Evolutionary conservation across 2,113 vertebrate genomes (phyloP).

Genomic region (Edolisoma coerulescens): DNA sequence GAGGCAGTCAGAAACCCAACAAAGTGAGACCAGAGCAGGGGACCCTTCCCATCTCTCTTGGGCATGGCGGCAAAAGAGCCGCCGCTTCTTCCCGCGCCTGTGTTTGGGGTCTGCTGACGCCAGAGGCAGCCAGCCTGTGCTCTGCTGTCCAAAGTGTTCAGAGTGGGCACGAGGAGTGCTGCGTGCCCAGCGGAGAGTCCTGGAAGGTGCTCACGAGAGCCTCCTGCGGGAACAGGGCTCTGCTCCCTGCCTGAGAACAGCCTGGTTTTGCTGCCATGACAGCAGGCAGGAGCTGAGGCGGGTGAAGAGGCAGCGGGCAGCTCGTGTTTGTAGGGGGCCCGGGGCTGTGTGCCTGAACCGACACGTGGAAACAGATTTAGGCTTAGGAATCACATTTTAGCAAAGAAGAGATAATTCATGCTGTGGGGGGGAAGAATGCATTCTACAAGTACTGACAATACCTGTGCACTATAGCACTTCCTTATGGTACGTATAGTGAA

Average conservation of each 20-base stretch:
- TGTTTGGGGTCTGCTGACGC: background rate
- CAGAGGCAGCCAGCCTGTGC: background rate
- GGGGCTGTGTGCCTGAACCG: accelerated
- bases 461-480: background rate
- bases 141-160: background rate
- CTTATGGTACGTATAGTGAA: background rate
- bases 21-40: too few species aligned
- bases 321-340: background rate
- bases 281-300: background rate
- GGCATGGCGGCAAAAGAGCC: background rate
- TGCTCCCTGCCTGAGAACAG: background rate
- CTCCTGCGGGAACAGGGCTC: background rate
- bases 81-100: background rate
- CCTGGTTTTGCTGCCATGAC: background rate
- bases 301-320: background rate
- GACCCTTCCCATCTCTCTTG: background rate
- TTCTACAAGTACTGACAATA: background rate
- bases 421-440: background rate
- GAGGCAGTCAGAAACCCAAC: too few species aligned
- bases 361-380: accelerated
- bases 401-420: background rate
- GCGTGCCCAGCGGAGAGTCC: background rate
- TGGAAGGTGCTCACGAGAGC: background rate
- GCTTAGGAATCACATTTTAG: background rate
- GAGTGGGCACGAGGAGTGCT: background rate